phyloP scores from a whole-genome alignment of 1,140 invertebrate species.

The Laupala kohalensis region DNA sequence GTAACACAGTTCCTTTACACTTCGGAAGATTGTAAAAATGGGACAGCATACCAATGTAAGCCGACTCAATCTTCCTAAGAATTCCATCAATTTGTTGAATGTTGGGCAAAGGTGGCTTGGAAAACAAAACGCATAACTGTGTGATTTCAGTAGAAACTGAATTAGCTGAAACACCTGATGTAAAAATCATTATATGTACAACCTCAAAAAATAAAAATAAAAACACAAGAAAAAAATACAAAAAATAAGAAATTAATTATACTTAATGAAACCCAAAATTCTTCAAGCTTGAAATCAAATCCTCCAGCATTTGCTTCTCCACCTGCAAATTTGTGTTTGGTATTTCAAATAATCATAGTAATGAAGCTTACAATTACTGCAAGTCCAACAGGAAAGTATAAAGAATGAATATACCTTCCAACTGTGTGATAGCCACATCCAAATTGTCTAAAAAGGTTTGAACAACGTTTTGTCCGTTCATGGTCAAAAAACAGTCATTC shows the following conservation, averaged over 20 bases:
- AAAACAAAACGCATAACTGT: background rate
- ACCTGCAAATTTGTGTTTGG: background rate
- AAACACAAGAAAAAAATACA: background rate
- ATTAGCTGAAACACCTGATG: background rate
- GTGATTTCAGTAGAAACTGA: background rate
- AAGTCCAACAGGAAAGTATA: background rate
- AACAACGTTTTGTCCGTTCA: background rate
- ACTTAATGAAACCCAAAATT: background rate
- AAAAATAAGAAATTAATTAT: background rate
- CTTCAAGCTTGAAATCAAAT: background rate
- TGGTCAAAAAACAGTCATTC: too few relatives aligned
- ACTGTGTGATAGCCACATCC: background rate
- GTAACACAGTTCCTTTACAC: background rate
- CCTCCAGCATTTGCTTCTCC: background rate
- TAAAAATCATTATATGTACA: background rate
- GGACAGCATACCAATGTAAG: background rate
- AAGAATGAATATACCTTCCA: background rate
- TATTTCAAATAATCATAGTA: background rate
- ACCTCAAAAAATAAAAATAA: background rate
- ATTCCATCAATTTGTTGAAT: background rate
- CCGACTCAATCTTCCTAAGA: background rate
- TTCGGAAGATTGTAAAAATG: background rate
- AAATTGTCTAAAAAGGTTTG: background rate
- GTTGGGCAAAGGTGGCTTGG: background rate
- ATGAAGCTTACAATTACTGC: too few relatives aligned